Evolutionary conservation across 1,140 invertebrate genomes (phyloP).

Genomic region (Odontomachus brunneus): DNA sequence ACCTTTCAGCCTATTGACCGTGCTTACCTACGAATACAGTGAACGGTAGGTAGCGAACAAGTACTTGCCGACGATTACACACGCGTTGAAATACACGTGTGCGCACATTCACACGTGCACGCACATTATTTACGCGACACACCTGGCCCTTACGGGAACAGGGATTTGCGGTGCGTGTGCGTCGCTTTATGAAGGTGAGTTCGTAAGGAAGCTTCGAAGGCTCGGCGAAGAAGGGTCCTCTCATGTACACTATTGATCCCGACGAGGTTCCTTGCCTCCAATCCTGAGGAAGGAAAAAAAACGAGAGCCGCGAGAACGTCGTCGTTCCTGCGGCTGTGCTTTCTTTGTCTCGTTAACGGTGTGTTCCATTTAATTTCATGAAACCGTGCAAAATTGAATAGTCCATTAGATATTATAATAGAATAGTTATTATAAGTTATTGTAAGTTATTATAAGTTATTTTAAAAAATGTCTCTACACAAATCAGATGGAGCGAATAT

Average conservation of each 20-base stretch:
- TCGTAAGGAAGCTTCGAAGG: slow-evolving; percentile 6
- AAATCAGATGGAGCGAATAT: too few species aligned
- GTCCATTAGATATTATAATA: too few species aligned
- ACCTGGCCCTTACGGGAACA: slow-evolving; percentile 33
- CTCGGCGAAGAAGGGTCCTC: background rate
- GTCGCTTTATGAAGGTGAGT: slow-evolving; percentile 38
- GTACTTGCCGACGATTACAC: background rate
- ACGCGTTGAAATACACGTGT: background rate
- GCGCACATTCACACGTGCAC: too few species aligned
- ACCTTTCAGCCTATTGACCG: slow-evolving; percentile 66
- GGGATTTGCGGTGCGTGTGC: slow-evolving; percentile 1
- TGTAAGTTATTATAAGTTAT: too few species aligned
- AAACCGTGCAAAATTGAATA: background rate
- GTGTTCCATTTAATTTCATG: background rate
- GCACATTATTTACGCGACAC: background rate
- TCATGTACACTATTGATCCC: slow-evolving; percentile 21
- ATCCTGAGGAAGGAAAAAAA: slow-evolving; percentile 15
- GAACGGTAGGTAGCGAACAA: slow-evolving; percentile 30
- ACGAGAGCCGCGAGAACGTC: background rate
- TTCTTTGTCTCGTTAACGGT: slow-evolving; percentile 15
- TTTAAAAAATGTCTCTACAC: too few species aligned
- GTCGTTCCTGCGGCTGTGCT: background rate
- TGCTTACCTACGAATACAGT: background rate
- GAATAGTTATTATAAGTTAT: too few species aligned
- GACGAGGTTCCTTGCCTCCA: slow-evolving; percentile 11